Base-by-base conservation (phyloP, 2,113 vertebrate species). In the Gallinago undulata region DNA sequence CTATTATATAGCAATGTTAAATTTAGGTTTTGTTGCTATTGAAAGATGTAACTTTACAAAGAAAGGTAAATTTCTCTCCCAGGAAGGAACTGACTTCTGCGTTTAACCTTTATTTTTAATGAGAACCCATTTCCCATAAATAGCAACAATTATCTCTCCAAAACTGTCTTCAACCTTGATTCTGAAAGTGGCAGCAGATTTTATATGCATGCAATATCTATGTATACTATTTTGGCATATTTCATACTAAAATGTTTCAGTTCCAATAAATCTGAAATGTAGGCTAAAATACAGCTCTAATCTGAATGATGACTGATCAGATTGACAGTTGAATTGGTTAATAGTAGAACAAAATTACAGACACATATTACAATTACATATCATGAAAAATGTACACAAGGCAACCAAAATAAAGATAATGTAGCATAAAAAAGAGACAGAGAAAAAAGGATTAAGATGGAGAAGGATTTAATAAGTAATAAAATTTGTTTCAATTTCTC, bases 81-180 rank as follows among this genome's bases (percentile, higher is more conserved):
- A 89, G 59, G 43, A 96, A 92, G 59, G 47, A 92, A 37, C 13
- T 67, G 86, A 76, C 45, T 87, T 91, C 55, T 73, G 87, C 12
- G 18, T 94, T 92, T 93, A 96, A 96, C 55, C 25, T 84, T 81
- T 90, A 43, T 73, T 96, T 95, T 91, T 90, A 95, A 91, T 48
- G 67, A 96, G 63, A 87, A 89, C 31, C 14, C 17, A 47, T 79
- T 95, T 80, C n/a, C 63, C 48, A 78, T 95, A 95, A 94, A 95
- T 90, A 97, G 82, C 33, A 93, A 63, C 39, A 94, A 93, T 94
- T 96, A 66, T 80, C 25, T 79, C 48, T 91, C 88, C 16, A 43
- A 83, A 84, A 62, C 56, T 53, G 18, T 91, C 62, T 94, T 94
- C 63, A 27, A 60, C 69, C 37, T 93, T 72, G 41, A 90, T 88